A percentile compares a stretch with the other conserved stretches of the same genome.
These are phyloP conservation scores for Dendronephthya gigantea DNA, from an alignment of 64 coral and sea anemone species.

Conservation along the genomic window DNA sequence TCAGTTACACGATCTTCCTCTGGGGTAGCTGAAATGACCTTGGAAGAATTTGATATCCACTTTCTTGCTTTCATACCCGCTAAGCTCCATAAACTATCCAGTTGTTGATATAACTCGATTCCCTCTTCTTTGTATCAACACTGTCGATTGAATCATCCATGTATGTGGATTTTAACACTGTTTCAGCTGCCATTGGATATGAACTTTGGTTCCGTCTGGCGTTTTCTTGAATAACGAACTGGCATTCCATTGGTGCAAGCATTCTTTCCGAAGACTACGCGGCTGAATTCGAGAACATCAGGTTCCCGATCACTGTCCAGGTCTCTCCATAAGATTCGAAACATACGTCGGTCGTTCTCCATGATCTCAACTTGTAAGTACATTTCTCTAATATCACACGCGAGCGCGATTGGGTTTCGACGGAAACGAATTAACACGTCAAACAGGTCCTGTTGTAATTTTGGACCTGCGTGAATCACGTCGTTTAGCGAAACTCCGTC, in stretches of 20 bases:
- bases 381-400: not conserved
- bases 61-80: too few species aligned
- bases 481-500: not conserved
- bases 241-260: not conserved
- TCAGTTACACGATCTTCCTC: too few species aligned
- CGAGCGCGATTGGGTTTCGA: not conserved
- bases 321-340: conserved; percentile 1
- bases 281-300: not conserved
- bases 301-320: not conserved
- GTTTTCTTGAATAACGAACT: too few species aligned
- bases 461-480: not conserved
- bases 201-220: too few species aligned
- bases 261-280: not conserved
- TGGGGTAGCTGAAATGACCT: too few species aligned
- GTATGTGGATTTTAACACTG: too few species aligned
- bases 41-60: too few species aligned
- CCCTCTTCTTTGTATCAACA: too few species aligned
- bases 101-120: too few species aligned
- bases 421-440: conserved; percentile 11
- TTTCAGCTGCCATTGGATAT: too few species aligned
- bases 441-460: not conserved
- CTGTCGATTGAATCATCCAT: too few species aligned
- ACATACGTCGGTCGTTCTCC: not conserved
- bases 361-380: not conserved
- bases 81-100: too few species aligned